Percentiles rank a stretch among this genome's conserved stretches.
Evolutionary conservation across 2,113 vertebrate species (phyloP).

Genomic region (Tautogolabrus adspersus): DNA sequence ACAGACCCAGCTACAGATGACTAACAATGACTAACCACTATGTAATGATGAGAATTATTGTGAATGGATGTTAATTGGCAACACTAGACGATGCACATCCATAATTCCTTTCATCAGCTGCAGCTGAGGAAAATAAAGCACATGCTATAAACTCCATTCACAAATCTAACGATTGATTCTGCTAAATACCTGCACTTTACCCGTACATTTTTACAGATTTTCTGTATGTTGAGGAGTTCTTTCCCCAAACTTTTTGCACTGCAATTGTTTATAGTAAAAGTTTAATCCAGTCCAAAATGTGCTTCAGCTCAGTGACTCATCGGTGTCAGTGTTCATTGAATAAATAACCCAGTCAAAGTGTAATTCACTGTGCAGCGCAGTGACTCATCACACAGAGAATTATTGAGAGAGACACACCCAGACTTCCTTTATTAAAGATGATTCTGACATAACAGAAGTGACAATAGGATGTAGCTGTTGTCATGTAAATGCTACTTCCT

Average conservation of each 20-base stretch:
- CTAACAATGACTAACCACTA: not conserved
- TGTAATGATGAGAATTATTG: not conserved
- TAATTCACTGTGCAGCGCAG: not conserved
- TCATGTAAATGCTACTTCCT: not conserved
- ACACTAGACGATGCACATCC: not conserved
- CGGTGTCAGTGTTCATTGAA: not conserved
- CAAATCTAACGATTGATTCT: not conserved
- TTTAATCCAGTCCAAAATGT: not conserved
- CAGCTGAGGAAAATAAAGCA: not conserved
- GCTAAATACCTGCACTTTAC: not conserved
- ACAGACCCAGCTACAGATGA: not conserved
- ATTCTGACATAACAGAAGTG: not conserved
- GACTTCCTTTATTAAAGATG: not conserved
- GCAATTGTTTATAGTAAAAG: not conserved
- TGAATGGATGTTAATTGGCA: not conserved
- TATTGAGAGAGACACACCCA: not conserved
- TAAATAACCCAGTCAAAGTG: not conserved
- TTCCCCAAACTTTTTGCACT: too few species aligned
- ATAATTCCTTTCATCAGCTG: not conserved
- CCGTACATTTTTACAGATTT: too few species aligned
- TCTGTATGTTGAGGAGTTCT: not conserved
- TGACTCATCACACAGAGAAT: not conserved
- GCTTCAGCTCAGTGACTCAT: constrained; percentile 3
- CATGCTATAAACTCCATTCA: too few species aligned
- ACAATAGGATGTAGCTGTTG: not conserved